Percentiles rank a stretch among this genome's conserved stretches.
These are phyloP conservation scores for Minunthozetes semirufus DNA, from an alignment of 2,888 invertebrate species.

Conservation along the genomic window DNA sequence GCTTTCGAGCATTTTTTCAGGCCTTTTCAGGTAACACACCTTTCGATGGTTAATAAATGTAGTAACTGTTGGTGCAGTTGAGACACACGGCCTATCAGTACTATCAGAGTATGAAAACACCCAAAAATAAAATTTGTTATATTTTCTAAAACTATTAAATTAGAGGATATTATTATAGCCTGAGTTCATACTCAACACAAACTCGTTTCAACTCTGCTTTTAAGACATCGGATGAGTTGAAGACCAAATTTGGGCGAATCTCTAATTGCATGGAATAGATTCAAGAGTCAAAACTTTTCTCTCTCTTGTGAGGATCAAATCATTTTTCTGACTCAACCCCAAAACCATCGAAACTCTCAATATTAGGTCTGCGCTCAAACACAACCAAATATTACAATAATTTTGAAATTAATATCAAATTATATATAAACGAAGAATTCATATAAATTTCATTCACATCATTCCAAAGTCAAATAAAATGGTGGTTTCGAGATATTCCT, in stretches of 20 bases:
- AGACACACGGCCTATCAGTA: slow-evolving; percentile 1
- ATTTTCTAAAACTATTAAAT: slow-evolving; percentile 22
- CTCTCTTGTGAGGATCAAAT: not conserved
- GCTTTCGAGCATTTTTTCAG: slow-evolving; percentile 22
- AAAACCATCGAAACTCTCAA: not conserved
- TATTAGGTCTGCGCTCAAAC: too few relatives aligned
- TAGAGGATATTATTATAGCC: slow-evolving; percentile 21
- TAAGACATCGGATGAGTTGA: not conserved
- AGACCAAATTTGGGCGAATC: slow-evolving; percentile 8
- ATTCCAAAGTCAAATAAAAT: too few relatives aligned
- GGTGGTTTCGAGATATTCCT: too few relatives aligned
- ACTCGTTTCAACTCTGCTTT: not conserved
- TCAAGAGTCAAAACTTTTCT: not conserved
- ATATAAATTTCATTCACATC: too few relatives aligned
- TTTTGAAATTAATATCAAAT: too few relatives aligned
- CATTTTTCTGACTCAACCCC: not conserved
- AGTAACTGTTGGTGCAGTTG: slow-evolving; percentile 13
- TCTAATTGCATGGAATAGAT: slow-evolving; percentile 17
- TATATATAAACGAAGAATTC: too few relatives aligned
- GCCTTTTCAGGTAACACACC: slow-evolving; percentile 24
- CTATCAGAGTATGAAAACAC: slow-evolving; percentile 27
- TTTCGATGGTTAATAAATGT: slow-evolving; percentile 8
- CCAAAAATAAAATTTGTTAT: slow-evolving; percentile 27
- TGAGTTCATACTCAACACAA: not conserved
- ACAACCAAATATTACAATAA: too few relatives aligned